Evolutionary conservation across 2,113 vertebrate genomes (phyloP).

Genomic region (Halichoeres trimaculatus): DNA sequence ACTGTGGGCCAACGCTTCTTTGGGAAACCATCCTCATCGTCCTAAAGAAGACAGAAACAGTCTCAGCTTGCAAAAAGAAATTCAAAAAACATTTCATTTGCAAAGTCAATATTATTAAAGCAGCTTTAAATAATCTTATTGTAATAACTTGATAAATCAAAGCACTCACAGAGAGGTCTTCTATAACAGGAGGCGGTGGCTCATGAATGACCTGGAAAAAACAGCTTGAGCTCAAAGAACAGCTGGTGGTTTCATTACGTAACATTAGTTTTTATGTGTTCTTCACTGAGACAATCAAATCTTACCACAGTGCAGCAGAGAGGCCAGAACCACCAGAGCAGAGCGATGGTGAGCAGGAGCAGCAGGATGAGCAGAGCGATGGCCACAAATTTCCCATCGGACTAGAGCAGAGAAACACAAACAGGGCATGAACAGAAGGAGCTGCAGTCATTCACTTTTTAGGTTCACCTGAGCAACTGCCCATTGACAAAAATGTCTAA

Average conservation of each 20-base stretch:
- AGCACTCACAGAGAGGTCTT: slow-evolving; percentile 79
- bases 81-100: too few species aligned
- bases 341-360: slow-evolving; percentile 88
- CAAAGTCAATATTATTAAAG: too few species aligned
- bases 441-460: neutral
- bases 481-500: neutral
- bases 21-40: slow-evolving; percentile 81
- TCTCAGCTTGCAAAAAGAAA: neutral
- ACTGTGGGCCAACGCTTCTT: slow-evolving; percentile 87
- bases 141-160: neutral
- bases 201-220: slow-evolving; percentile 82
- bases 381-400: slow-evolving; percentile 93
- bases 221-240: neutral
- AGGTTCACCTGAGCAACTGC: neutral
- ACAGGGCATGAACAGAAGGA: neutral
- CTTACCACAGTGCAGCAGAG: slow-evolving; percentile 98
- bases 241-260: neutral
- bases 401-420: slow-evolving; percentile 74
- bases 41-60: slow-evolving; percentile 55
- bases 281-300: slow-evolving; percentile 14
- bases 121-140: neutral
- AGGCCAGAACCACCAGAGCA: slow-evolving; percentile 99
- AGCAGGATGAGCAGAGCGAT: slow-evolving; percentile 93
- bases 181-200: slow-evolving; percentile 75
- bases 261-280: neutral